Conservation (phyloP, 2,888 invertebrate species). For the Euproctis similis region DNA sequence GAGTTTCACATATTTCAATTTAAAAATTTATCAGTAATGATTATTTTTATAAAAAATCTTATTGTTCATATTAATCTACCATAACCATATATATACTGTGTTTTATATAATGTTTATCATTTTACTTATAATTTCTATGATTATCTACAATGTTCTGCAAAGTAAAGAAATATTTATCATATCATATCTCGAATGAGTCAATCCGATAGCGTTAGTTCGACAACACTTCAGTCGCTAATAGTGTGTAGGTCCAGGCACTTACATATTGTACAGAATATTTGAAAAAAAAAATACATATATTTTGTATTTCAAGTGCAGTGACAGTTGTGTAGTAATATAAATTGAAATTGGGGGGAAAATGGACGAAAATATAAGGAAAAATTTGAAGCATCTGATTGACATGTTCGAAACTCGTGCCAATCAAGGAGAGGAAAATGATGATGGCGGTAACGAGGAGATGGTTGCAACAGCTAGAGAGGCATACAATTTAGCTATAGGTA, state of each 20-base stretch:
- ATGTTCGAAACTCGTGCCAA: slow-evolving; percentile 52
- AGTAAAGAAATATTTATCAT: slow-evolving; percentile 38
- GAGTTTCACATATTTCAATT: no score
- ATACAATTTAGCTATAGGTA: slow-evolving; percentile 32
- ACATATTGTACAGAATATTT: slow-evolving; percentile 3
- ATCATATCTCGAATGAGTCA: slow-evolving; percentile 41
- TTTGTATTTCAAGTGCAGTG: slow-evolving; percentile 7
- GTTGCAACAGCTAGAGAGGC: slow-evolving; percentile 26
- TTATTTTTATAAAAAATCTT: no score
- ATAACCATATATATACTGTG: no score
- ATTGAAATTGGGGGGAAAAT: no score
- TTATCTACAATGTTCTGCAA: slow-evolving; percentile 17
- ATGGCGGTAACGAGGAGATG: slow-evolving; percentile 21
- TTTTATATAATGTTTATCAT: slow-evolving; percentile 21
- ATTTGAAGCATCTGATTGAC: slow-evolving; percentile 53
- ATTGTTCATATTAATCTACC: no score
- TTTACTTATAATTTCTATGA: slow-evolving; percentile 30
- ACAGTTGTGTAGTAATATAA: slow-evolving; percentile 6
- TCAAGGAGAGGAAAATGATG: slow-evolving; percentile 29
- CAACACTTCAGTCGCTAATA: no score
- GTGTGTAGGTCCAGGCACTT: no score
- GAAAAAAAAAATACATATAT: slow-evolving; percentile 4
- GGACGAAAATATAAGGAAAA: slow-evolving; percentile 32
- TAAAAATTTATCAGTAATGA: no score
- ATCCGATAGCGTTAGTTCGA: slow-evolving; percentile 39